Evolutionary conservation across 2,797 vertebrate genomes (phyloP).

Genomic region (Acipenser transmontanus): DNA sequence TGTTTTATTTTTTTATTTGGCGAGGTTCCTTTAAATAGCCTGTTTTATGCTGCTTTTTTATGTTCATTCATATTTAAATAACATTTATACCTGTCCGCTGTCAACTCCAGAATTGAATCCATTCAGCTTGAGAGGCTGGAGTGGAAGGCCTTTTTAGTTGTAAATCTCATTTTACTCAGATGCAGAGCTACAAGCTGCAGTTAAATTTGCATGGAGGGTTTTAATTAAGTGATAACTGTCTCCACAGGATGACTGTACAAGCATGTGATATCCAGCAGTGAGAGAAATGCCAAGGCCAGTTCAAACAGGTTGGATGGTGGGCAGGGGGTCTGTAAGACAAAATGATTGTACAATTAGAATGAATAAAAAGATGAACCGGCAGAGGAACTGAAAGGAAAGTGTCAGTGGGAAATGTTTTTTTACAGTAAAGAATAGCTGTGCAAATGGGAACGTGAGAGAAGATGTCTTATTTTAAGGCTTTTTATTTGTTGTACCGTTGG

Average conservation of each 20-base stretch:
- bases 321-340: constrained; percentile 43
- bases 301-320: constrained; percentile 49
- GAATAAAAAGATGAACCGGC: no score
- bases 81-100: background rate
- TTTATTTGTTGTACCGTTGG: background rate
- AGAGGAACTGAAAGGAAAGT: background rate
- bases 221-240: constrained; percentile 73
- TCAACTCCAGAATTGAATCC: background rate
- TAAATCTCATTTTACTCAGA: background rate
- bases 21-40: no score
- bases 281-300: constrained; percentile 53
- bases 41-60: background rate
- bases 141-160: background rate
- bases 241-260: constrained; percentile 61
- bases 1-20: background rate
- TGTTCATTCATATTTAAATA: constrained; percentile 1
- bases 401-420: background rate
- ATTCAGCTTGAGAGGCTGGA: background rate
- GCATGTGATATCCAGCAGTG: constrained; percentile 56
- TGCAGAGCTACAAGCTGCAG: background rate
- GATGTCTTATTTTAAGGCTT: background rate
- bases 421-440: background rate
- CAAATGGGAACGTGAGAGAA: background rate
- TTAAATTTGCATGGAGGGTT: constrained; percentile 53
- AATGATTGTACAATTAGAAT: constrained; percentile 49